Evolutionary conservation across 2,888 invertebrate genomes (phyloP), one percentile per base, ranked within the genome.

Genomic region (Metopia argyrocephala): DNA sequence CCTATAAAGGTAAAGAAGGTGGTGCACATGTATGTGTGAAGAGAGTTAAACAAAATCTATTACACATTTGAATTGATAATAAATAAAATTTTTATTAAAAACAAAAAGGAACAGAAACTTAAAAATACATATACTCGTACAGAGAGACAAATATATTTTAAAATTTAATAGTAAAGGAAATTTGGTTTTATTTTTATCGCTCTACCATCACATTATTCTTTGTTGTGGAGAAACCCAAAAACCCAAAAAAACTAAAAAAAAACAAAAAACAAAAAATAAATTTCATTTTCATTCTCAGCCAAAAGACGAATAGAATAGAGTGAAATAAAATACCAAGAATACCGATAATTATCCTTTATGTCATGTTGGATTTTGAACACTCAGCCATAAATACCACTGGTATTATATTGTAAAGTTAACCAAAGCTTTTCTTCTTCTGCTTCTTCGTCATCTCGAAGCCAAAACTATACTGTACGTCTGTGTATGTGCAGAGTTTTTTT

Each of bases 341-440:
- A 50, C 70, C 66, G 70, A 82, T 81, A 84, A 84, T 84, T 84
- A 84, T 83, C 81, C 83, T 75, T 83, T 82, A 76, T 81, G 84
- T 82, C 84, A 81, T 71, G 80, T 81, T 79, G 84, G 82, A 84
- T 84, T 81, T 83, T 66, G 25, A 62, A 71, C 45, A 69, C 27
- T 74, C 78, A 73, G 27, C 78, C 75, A 54, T 81, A 79, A 75
- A 81, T 66, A 65, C 75, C 78, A 78, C 66, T 52, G 21, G 46
- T 18, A 70, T 70, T 81, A 64, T 65, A 62, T 76, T 74, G 71
- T 76, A 71, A 79, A 64, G 56, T 70, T 71, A 54, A 23, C 76
- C 45, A 76, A 76, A 70, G 69, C 73, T 50, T 56, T 70, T 76
- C 20, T 48, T 2, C 18, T 20, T 1, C 48, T 48, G 20, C 31